phyloP scores from a whole-genome alignment of 2,888 invertebrate genomes.

The Hesperia comma region DNA sequence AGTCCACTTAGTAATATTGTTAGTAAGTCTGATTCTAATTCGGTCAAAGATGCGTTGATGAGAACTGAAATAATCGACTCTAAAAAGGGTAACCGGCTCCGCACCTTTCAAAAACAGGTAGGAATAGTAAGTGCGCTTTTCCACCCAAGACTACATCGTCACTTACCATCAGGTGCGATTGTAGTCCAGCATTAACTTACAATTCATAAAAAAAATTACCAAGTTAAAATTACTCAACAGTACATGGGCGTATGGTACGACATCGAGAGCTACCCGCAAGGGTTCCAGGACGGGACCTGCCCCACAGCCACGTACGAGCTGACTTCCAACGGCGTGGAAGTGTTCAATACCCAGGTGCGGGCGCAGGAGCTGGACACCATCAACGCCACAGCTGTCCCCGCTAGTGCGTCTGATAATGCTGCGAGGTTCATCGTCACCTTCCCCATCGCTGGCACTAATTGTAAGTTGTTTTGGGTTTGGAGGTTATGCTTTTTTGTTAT shows the following conservation, averaged over 20 bases:
- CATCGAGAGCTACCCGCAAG: conserved; percentile 66
- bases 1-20: no score
- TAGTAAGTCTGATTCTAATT: no score
- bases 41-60: no score
- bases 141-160: no score
- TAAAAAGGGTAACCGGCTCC: no score
- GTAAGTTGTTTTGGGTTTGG: conserved; percentile 48
- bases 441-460: conserved; percentile 54
- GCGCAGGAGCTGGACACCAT: conserved; percentile 57
- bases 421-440: conserved; percentile 66
- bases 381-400: conserved; percentile 57
- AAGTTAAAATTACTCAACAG: conserved; percentile 46
- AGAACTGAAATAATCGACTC: no score
- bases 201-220: no score
- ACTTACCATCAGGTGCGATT: no score
- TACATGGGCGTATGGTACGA: conserved; percentile 67
- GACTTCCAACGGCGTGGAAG: conserved; percentile 52
- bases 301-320: conserved; percentile 59
- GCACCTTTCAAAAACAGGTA: no score
- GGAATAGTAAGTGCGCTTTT: no score
- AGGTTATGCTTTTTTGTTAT: no score
- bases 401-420: conserved; percentile 50
- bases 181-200: no score
- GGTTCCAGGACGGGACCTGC: conserved; percentile 68
- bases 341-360: conserved; percentile 67